A percentile compares a stretch with the other conserved stretches of the same genome.
Conservation (phyloP, 2,888 invertebrate species). For the Bibio marci region DNA sequence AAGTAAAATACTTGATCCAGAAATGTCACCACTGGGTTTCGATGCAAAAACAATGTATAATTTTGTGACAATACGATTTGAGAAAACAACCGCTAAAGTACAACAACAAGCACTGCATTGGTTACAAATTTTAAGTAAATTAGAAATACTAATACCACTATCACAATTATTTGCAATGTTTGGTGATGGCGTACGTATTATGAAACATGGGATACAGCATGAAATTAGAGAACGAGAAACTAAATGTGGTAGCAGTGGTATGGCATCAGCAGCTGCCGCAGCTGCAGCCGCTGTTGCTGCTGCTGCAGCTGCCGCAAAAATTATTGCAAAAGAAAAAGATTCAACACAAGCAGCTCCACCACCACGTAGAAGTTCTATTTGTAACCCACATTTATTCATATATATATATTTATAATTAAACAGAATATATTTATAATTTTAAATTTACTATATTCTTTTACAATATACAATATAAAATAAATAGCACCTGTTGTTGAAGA, state of each 20-base stretch:
- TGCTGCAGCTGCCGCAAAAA: conserved; percentile 9
- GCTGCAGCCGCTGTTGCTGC: no score
- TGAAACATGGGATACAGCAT: conserved; percentile 38
- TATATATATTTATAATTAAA: neutral
- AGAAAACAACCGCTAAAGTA: conserved; percentile 58
- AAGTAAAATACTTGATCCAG: conserved; percentile 92
- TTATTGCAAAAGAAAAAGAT: conserved; percentile 22
- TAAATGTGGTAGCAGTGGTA: conserved; percentile 14
- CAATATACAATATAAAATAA: no score
- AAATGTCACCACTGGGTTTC: conserved; percentile 87
- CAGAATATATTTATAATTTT: conserved; percentile 1
- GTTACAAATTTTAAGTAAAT: conserved; percentile 70
- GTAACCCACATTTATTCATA: no score
- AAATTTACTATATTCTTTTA: neutral
- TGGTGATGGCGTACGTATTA: conserved; percentile 64
- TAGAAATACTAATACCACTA: conserved; percentile 81
- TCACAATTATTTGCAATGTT: conserved; percentile 79
- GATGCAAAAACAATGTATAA: conserved; percentile 89
- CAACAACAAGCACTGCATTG: conserved; percentile 80
- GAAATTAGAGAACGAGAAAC: conserved; percentile 29
- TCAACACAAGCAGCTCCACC: conserved; percentile 23
- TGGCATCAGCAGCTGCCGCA: no score
- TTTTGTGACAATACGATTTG: conserved; percentile 77
- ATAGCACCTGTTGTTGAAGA: conserved; percentile 48
- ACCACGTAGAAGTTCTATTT: conserved; percentile 35